Base-by-base conservation (phyloP, 2,797 vertebrate species). In the Fundulus diaphanus region DNA sequence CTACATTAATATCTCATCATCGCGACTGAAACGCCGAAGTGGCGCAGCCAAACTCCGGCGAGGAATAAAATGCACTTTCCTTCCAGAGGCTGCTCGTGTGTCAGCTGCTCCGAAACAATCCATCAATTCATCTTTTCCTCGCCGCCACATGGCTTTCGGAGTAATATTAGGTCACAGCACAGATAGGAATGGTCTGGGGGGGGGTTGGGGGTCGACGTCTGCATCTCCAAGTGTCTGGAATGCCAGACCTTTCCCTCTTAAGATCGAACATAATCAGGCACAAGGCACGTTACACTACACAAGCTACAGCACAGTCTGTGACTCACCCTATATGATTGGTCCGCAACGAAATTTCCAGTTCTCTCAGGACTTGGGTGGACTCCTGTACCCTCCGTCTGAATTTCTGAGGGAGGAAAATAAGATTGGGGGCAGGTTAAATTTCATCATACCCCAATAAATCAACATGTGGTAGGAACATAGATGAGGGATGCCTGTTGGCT, bases 261-360 rank as follows among this genome's bases (percentile, higher is more conserved):
- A 85, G 85, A 87, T 89, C 83, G 80, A 87, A 87, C 81, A 87
- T 69, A 85, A 78, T 52, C 40, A 70, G 31, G 74, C 78, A 46
- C 42, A 2, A 37, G 79, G 83, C 73, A 79, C 66, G 86, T 72
- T 88, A 79, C 69, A 27, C 76, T 59, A 42, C 76, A 75, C 57
- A 61, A 52, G 74, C 67, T 44, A 73, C 27, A 79, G 63, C 73
- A 69, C 81, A 84, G 29, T 61, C 78, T 65, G 33, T 83, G 79
- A 94, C 98, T 97, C 94, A 99, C 98, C 98, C 98, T 22, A 99
- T 99, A 78, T 99, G 97, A 96, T 99, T 99, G 85, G 98, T 99
- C 91, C 98, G 96, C 93, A 99, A 95, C 72, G 98, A 99, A 94
- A 99, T 99, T 95, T 99, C 98, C 96, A 99, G 96, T 95, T 99